Evolutionary conservation across 2,113 vertebrate species (phyloP), one percentile per base, ranked within the genome.

Genomic region (Montifringilla adamsi): DNA sequence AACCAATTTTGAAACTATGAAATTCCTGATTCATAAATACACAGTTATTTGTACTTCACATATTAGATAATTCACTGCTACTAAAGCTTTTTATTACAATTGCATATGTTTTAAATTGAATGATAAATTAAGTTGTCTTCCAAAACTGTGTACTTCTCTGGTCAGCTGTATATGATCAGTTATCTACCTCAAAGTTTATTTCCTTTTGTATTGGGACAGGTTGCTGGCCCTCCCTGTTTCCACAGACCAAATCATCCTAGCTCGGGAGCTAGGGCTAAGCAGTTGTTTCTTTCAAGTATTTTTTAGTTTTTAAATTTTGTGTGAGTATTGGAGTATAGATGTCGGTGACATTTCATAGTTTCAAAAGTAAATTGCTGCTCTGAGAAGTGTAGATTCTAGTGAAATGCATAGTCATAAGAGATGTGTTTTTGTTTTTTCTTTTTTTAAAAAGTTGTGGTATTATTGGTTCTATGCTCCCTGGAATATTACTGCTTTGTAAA

Each of bases 161-260:
- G 98, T 99, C 98, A 98, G 98, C 98, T 97, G 97, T 98, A 97
- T 98, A 97, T 98, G 99, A 99, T 99, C 98, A 98, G 98, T 98
- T 99, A 99, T 99, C 99, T 99, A 99, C 99, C 99, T 99, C 99
- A 99, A 98, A 99, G 98, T 98, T 99, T 98, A 93, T 98, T 99
- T 99, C 98, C 98, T 99, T 99, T 99, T 98, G 96, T 98, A 98
- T 93, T 98, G 97, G 98, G 98, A 98, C 98, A 99, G 99, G 99
- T 99, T 98, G 99, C 99, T 98, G 99, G 99, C 98, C 98, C 99
- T 98, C 98, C 98, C 99, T 99, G 98, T 98, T 98, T 98, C 98
- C 98, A 98, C 98, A 99, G 99, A 99, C 99, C 99, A 99, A 99
- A 99, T 97, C 98, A 98, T 97, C 98, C 98, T 98, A 97, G 98